Percentiles rank a stretch among this genome's conserved stretches.
Evolutionary conservation across 2,113 vertebrate species (phyloP).

Genomic region (Chrysochloris asiatica): DNA sequence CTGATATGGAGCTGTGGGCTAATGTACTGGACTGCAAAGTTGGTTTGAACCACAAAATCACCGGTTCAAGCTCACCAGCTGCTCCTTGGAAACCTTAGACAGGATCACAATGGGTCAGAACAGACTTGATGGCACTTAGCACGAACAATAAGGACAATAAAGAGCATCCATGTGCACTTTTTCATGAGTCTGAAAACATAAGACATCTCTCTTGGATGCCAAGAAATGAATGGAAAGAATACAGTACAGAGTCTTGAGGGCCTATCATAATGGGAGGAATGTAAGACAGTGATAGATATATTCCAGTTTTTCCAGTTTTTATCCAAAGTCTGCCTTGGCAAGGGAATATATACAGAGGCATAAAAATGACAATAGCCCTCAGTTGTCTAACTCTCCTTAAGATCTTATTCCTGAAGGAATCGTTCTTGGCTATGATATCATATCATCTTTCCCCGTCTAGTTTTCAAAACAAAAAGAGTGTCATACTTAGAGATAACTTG

Average conservation of each 20-base stretch:
- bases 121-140: not conserved
- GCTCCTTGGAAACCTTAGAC: too few relatives aligned
- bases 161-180: not conserved
- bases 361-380: not conserved
- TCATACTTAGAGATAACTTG: not conserved
- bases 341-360: not conserved
- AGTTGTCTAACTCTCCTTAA: not conserved
- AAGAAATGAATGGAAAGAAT: not conserved
- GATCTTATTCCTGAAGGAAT: conserved; percentile 21
- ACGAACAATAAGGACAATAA: not conserved
- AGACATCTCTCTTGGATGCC: not conserved
- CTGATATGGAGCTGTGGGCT: too few relatives aligned
- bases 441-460: not conserved
- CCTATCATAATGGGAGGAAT: not conserved
- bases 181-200: fast-evolving
- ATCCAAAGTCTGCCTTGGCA: not conserved
- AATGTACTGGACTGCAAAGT: too few relatives aligned
- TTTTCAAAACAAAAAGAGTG: conserved; percentile 27
- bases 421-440: not conserved
- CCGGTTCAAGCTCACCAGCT: too few relatives aligned
- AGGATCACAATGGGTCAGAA: too few relatives aligned
- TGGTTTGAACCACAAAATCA: too few relatives aligned
- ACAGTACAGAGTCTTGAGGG: not conserved
- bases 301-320: too few relatives aligned
- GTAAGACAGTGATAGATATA: not conserved